phyloP scores from a whole-genome alignment of 1,140 invertebrate genomes.

The Panonychus citri region DNA sequence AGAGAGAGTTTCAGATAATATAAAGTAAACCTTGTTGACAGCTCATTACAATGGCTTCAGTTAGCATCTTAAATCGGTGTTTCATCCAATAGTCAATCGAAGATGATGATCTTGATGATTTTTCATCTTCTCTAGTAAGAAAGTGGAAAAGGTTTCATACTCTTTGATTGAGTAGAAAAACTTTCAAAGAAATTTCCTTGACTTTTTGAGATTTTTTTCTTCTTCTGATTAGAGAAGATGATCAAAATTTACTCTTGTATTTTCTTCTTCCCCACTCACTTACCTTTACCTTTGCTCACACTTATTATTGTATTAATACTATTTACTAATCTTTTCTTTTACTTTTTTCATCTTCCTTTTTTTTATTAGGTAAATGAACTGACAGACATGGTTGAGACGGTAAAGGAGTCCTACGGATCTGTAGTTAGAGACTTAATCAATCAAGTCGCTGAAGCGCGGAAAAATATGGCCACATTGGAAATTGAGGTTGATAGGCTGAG shows the following conservation, averaged over 20 bases:
- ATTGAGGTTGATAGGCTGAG: constrained; percentile 13
- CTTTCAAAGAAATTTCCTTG: no score
- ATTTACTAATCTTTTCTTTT: background rate
- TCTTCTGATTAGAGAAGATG: background rate
- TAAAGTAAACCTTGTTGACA: no score
- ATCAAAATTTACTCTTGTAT: background rate
- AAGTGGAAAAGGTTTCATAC: no score
- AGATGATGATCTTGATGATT: no score
- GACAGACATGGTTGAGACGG: constrained; percentile 9
- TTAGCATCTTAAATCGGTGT: no score
- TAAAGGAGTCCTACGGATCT: constrained; percentile 1
- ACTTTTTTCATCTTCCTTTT: background rate
- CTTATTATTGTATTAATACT: background rate
- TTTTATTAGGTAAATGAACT: constrained; percentile 5
- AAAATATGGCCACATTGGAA: constrained; percentile 12
- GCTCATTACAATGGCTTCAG: no score
- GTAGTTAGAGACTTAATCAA: constrained; percentile 13
- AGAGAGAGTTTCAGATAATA: background rate
- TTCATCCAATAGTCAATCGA: background rate
- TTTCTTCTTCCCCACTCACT: background rate
- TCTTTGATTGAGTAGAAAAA: no score
- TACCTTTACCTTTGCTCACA: background rate
- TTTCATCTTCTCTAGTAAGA: no score
- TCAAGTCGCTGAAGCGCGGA: constrained; percentile 13
- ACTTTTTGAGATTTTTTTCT: background rate